A percentile compares a stretch with the other conserved stretches of the same genome.
These are phyloP conservation scores for Stenoptilia bipunctidactyla DNA, from an alignment of 2,888 invertebrate genomes.

Conservation along the genomic window DNA sequence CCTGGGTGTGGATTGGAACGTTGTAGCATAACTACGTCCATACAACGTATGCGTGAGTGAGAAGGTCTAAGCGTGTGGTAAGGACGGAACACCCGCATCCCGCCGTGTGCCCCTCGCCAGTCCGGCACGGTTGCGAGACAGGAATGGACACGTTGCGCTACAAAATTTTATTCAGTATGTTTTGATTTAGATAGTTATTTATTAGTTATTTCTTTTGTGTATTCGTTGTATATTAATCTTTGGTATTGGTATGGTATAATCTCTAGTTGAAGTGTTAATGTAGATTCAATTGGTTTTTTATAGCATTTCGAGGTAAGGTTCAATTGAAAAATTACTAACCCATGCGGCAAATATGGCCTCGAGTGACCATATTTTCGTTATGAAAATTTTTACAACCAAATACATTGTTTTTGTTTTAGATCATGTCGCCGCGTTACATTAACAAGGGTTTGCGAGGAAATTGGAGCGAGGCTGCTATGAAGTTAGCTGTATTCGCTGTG, in stretches of 20 bases:
- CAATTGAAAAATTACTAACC: neutral
- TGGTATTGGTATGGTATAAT: no score
- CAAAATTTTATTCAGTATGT: neutral
- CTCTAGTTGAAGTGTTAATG: neutral
- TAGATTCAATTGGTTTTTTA: slow-evolving; percentile 5
- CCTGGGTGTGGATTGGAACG: no score
- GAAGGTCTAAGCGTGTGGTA: no score
- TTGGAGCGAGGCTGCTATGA: slow-evolving; percentile 6
- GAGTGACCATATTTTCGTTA: slow-evolving; percentile 2
- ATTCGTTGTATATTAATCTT: neutral
- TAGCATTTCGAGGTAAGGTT: slow-evolving; percentile 5
- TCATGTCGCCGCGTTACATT: neutral
- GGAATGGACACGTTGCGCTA: slow-evolving; percentile 3
- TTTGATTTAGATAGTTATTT: neutral
- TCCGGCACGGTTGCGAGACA: neutral
- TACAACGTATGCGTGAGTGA: no score
- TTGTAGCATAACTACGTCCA: no score
- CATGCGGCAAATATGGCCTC: slow-evolving; percentile 1
- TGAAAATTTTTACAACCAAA: neutral
- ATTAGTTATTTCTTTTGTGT: slow-evolving; percentile 1
- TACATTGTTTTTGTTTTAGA: slow-evolving; percentile 1
- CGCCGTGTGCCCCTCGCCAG: no score
- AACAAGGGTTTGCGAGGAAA: slow-evolving; percentile 5
- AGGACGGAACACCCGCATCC: no score
- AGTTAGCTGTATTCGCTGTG: slow-evolving; percentile 5